Conservation (phyloP, 2,113 vertebrate species). For the Ahaetulla prasina region DNA sequence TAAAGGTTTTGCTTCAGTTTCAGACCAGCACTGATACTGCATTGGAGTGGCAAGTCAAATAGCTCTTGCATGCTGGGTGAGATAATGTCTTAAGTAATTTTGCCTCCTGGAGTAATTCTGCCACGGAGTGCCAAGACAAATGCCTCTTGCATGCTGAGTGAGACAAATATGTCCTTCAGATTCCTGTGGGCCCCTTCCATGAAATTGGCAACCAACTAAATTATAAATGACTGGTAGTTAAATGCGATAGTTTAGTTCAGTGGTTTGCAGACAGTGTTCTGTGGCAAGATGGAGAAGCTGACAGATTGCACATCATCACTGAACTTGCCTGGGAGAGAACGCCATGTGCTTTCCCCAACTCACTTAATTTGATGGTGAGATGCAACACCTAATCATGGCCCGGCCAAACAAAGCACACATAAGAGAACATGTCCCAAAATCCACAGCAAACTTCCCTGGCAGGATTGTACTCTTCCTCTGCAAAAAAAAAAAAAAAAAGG, state of each 20-base stretch:
- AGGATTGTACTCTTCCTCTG: not conserved
- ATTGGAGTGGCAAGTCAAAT: not conserved
- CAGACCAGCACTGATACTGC: not conserved
- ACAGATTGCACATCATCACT: not conserved
- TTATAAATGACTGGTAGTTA: not conserved
- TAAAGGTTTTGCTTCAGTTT: rapidly evolving
- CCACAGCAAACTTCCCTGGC: not conserved
- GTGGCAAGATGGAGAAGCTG: not conserved
- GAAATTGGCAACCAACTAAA: not conserved
- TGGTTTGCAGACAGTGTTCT: not conserved
- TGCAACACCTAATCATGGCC: not conserved
- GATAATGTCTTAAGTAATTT: not conserved
- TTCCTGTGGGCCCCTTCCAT: not conserved
- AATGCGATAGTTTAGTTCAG: not conserved
- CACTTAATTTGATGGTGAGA: not conserved
- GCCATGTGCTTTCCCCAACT: not conserved
- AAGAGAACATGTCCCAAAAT: not conserved
- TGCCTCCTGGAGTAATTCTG: not conserved
- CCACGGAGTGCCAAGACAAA: not conserved
- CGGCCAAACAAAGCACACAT: not conserved
- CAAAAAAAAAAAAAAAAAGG: not conserved
- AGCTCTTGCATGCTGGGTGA: not conserved
- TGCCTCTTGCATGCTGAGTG: not conserved
- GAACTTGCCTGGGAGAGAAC: not conserved
- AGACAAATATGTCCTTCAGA: not conserved